phyloP scores from a whole-genome alignment of 2,888 invertebrate species.

The Cryptocheilus praepositus region DNA sequence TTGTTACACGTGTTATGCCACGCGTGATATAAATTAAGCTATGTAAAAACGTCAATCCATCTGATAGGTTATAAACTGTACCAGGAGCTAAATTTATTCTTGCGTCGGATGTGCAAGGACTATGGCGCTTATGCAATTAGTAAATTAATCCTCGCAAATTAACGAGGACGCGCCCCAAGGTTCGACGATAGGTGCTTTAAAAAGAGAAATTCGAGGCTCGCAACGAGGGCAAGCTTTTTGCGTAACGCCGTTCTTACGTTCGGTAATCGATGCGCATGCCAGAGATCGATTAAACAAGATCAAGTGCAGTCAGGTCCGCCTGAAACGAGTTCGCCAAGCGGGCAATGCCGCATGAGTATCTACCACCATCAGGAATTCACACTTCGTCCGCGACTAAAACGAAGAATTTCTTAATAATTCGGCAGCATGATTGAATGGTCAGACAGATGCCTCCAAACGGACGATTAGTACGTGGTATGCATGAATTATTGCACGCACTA shows the following conservation, averaged over 20 bases:
- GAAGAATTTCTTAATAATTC: neutral
- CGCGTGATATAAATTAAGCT: no score
- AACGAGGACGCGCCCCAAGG: neutral
- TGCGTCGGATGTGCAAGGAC: neutral
- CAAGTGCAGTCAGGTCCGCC: neutral
- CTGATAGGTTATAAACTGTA: no score
- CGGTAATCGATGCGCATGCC: slow-evolving; percentile 5
- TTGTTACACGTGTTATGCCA: no score
- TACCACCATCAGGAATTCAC: no score
- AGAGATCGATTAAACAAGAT: slow-evolving; percentile 7
- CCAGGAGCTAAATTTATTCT: no score
- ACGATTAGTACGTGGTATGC: no score
- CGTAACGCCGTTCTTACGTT: neutral
- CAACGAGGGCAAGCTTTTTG: slow-evolving; percentile 7
- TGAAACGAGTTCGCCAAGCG: neutral
- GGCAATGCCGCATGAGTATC: neutral
- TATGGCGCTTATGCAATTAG: neutral
- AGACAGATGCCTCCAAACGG: no score
- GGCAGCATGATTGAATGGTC: neutral
- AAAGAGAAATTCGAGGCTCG: neutral
- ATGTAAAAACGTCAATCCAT: no score
- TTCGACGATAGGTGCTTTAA: no score
- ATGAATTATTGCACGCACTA: no score
- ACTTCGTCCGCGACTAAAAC: no score
- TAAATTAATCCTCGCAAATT: neutral